A percentile compares a stretch with the other conserved stretches of the same genome.
These are phyloP conservation scores for Dryobota labecula DNA, from an alignment of 2,888 invertebrate genomes.

Conservation along the genomic window DNA sequence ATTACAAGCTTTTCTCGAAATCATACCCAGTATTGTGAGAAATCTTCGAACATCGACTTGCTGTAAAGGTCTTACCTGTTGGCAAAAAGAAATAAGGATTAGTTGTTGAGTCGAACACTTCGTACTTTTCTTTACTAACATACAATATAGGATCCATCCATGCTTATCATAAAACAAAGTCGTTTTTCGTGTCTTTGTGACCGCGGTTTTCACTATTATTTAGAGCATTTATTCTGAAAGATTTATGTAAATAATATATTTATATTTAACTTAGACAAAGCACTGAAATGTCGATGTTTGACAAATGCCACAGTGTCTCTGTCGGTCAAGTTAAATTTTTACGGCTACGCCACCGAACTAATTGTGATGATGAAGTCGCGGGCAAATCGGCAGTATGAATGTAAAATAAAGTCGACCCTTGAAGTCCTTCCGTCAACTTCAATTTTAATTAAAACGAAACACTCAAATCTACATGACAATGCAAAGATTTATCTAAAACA, in stretches of 20 bases:
- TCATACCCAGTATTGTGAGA: not conserved
- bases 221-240: not conserved
- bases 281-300: not conserved
- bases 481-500: slow-evolving; percentile 46
- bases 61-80: slow-evolving; percentile 45
- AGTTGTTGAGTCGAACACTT: slow-evolving; percentile 7
- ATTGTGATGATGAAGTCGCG: not conserved
- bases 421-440: slow-evolving; percentile 16
- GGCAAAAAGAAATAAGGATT: slow-evolving; percentile 21
- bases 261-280: not conserved
- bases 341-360: not conserved
- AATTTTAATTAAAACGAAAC: slow-evolving; percentile 39
- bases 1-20: not conserved
- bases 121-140: not conserved
- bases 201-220: not conserved
- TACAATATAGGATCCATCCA: not conserved
- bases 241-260: not conserved
- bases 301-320: not conserved
- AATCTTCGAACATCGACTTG: slow-evolving; percentile 1
- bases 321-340: not conserved
- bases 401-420: slow-evolving; percentile 1
- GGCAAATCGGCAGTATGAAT: not conserved
- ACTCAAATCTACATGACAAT: slow-evolving; percentile 47
- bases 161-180: not conserved
- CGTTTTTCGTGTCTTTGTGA: not conserved